These are phyloP conservation scores for Anolis apletophallus DNA, from an alignment of 2,797 vertebrate species.

Conservation along the genomic window DNA sequence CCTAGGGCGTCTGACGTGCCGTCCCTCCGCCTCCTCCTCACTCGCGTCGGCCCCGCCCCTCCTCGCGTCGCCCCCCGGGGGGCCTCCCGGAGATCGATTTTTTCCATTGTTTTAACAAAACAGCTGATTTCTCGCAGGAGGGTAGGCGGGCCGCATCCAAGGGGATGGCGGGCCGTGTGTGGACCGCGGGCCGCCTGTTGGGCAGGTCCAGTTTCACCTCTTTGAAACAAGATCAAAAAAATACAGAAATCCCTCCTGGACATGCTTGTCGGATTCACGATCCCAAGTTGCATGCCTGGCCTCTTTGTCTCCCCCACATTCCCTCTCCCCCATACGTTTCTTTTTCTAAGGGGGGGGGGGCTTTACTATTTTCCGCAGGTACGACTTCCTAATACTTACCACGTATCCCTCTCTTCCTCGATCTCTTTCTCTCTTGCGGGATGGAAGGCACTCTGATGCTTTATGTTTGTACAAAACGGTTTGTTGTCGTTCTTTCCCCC, in stretches of 20 bases:
- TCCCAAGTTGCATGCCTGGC: too few relatives aligned
- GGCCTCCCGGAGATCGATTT: too few relatives aligned
- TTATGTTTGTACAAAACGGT: slow-evolving; percentile 69
- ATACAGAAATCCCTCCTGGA: neutral
- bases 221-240: neutral
- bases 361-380: slow-evolving; percentile 71
- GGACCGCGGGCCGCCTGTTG: too few relatives aligned
- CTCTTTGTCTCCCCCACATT: too few relatives aligned
- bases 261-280: neutral
- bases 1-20: too few relatives aligned
- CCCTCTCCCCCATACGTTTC: neutral
- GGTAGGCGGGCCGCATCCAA: too few relatives aligned
- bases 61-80: too few relatives aligned
- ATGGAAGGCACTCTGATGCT: slow-evolving; percentile 58
- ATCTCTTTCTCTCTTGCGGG: slow-evolving; percentile 50
- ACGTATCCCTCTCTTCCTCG: slow-evolving; percentile 37
- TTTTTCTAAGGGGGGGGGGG: slow-evolving; percentile 34
- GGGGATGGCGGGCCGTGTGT: too few relatives aligned
- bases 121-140: too few relatives aligned
- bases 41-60: too few relatives aligned
- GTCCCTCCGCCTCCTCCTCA: too few relatives aligned
- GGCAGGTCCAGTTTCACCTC: neutral
- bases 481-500: slow-evolving; percentile 61
- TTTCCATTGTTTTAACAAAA: too few relatives aligned
- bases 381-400: slow-evolving; percentile 73